Evolutionary conservation across 1,140 invertebrate species (phyloP).

Genomic region (Pseudomyrmex sp.): DNA sequence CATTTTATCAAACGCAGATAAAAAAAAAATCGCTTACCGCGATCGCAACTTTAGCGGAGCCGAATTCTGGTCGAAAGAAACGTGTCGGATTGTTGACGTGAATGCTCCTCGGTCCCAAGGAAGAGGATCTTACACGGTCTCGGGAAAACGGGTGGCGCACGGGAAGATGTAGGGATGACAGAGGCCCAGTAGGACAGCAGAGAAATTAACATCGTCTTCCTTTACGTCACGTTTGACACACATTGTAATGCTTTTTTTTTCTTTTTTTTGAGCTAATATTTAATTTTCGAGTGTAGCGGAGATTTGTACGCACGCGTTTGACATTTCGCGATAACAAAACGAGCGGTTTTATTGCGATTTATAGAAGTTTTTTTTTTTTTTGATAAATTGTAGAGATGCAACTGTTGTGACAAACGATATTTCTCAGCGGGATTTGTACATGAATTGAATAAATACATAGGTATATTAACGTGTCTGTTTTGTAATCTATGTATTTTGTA

Average conservation of each 20-base stretch:
- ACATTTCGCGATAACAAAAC: neutral
- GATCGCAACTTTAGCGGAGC: neutral
- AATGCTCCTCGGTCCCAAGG: conserved; percentile 2
- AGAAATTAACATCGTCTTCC: conserved; percentile 4
- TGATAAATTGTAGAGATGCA: neutral
- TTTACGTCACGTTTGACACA: conserved; percentile 29
- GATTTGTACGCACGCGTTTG: neutral
- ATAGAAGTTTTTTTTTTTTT: conserved; percentile 22
- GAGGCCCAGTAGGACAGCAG: neutral
- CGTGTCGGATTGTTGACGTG: neutral
- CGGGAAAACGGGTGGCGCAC: neutral
- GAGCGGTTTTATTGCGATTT: conserved; percentile 33
- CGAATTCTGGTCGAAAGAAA: neutral
- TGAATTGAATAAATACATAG: conserved; percentile 57
- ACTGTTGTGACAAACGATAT: too few relatives aligned
- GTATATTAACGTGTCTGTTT: conserved; percentile 58
- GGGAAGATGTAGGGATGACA: neutral
- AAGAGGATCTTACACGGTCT: neutral
- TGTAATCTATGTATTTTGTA: conserved; percentile 68
- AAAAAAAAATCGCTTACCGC: neutral
- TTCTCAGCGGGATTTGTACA: neutral
- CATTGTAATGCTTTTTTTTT: conserved; percentile 4
- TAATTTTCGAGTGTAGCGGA: conserved; percentile 23
- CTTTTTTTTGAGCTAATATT: conserved; percentile 34
- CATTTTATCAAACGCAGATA: neutral